These are phyloP conservation scores for Leptinotarsa defecta DNA, from an alignment of 1,140 invertebrate species.

Conservation along the genomic window DNA sequence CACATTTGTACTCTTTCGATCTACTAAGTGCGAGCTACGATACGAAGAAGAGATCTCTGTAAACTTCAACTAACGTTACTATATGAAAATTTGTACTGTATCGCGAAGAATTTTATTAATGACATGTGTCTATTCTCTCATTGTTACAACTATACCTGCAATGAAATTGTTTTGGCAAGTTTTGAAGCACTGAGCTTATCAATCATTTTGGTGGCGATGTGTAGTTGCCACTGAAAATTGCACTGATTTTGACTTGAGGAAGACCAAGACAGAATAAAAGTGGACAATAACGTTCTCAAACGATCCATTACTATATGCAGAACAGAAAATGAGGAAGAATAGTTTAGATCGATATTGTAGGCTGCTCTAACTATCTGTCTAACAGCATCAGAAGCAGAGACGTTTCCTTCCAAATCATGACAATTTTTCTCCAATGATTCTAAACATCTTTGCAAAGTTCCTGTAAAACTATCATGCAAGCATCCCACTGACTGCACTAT, in stretches of 20 bases:
- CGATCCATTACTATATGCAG: conserved; percentile 77
- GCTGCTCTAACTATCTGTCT: conserved; percentile 83
- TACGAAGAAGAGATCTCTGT: too few relatives aligned
- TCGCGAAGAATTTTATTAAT: background rate
- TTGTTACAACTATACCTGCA: conserved; percentile 61
- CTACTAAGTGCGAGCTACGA: too few relatives aligned
- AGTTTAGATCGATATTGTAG: conserved; percentile 82
- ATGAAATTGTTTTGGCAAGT: conserved; percentile 77
- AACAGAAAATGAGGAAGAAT: conserved; percentile 75
- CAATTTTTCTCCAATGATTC: conserved; percentile 66
- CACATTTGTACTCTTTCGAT: too few relatives aligned
- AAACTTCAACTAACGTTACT: too few relatives aligned
- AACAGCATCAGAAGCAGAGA: conserved; percentile 77
- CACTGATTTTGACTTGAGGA: conserved; percentile 66
- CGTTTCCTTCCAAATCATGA: conserved; percentile 62
- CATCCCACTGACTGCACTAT: conserved; percentile 83
- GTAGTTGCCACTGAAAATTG: conserved; percentile 74
- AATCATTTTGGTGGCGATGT: conserved; percentile 70
- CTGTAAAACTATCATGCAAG: conserved; percentile 80
- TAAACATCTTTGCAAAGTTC: conserved; percentile 77
- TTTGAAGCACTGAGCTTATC: conserved; percentile 73
- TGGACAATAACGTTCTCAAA: conserved; percentile 72
- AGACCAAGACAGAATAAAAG: conserved; percentile 67
- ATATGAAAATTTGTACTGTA: too few relatives aligned
- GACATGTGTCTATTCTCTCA: background rate